Conservation (phyloP, 2,888 invertebrate species). For the Thelaira solivaga region DNA sequence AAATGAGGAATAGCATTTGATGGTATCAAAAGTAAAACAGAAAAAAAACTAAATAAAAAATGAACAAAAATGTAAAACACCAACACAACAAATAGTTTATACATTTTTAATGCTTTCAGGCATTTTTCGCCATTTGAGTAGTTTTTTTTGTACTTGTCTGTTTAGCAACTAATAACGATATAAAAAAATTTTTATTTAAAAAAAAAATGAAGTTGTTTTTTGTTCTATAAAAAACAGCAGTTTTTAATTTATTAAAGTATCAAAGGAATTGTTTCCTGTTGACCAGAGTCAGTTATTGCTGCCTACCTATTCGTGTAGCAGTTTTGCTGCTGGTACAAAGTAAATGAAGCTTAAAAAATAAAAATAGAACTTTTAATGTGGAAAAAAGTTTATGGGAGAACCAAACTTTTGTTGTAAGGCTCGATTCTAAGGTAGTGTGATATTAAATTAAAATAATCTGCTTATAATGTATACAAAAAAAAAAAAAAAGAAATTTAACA, state of each 20-base stretch:
- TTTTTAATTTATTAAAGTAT: background rate
- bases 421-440: too few species aligned
- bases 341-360: too few species aligned
- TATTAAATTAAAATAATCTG: too few species aligned
- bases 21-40: background rate
- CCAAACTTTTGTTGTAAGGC: too few species aligned
- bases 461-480: too few species aligned
- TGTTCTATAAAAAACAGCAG: background rate
- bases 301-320: background rate
- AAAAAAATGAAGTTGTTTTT: background rate
- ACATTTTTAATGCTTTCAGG: slow-evolving; percentile 19
- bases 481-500: too few species aligned
- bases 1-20: slow-evolving; percentile 16
- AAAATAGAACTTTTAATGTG: too few species aligned
- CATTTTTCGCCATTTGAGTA: slow-evolving; percentile 15
- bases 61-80: background rate
- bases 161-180: background rate
- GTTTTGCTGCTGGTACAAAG: too few species aligned
- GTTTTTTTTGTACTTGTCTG: background rate
- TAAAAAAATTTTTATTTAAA: background rate
- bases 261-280: slow-evolving; percentile 4
- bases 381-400: too few species aligned
- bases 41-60: too few species aligned
- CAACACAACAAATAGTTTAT: background rate
- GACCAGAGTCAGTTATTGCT: background rate